phyloP scores from a whole-genome alignment of 2,888 invertebrate species.

The Ligdia adustata region DNA sequence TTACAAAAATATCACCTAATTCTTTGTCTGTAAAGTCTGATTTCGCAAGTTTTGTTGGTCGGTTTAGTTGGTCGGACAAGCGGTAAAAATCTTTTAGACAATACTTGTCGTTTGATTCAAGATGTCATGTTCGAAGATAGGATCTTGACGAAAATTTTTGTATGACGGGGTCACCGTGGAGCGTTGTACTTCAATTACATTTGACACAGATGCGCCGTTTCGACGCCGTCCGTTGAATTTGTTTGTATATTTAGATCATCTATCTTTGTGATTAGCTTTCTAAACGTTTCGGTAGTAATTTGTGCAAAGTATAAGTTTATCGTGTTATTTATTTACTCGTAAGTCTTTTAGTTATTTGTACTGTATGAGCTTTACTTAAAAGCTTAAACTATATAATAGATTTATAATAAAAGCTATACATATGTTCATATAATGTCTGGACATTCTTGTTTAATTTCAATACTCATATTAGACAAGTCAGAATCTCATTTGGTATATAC shows the following conservation, averaged over 20 bases:
- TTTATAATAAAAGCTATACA: too few relatives aligned
- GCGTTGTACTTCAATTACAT: conserved; percentile 76
- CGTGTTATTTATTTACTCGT: too few relatives aligned
- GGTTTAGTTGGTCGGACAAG: conserved; percentile 46
- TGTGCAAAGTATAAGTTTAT: conserved; percentile 33
- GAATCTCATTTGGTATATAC: too few relatives aligned
- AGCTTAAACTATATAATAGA: too few relatives aligned
- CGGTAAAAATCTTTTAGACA: conserved; percentile 65
- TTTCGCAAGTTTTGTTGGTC: conserved; percentile 26
- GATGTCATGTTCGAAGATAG: conserved; percentile 76
- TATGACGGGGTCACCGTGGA: conserved; percentile 75
- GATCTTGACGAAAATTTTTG: conserved; percentile 77
- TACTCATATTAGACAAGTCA: too few relatives aligned
- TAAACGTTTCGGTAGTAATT: conserved; percentile 51
- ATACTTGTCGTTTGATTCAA: conserved; percentile 79
- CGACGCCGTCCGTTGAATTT: conserved; percentile 45
- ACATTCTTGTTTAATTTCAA: too few relatives aligned
- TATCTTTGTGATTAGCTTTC: conserved; percentile 55
- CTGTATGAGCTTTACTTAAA: too few relatives aligned
- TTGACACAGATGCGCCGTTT: conserved; percentile 64
- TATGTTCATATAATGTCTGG: too few relatives aligned
- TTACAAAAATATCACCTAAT: conserved; percentile 30
- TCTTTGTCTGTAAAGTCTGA: conserved; percentile 31
- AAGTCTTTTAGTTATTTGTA: too few relatives aligned
- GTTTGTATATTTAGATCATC: conserved; percentile 60